These are phyloP conservation scores for Eulithis prunata DNA, from an alignment of 2,888 invertebrate species.

Conservation along the genomic window DNA sequence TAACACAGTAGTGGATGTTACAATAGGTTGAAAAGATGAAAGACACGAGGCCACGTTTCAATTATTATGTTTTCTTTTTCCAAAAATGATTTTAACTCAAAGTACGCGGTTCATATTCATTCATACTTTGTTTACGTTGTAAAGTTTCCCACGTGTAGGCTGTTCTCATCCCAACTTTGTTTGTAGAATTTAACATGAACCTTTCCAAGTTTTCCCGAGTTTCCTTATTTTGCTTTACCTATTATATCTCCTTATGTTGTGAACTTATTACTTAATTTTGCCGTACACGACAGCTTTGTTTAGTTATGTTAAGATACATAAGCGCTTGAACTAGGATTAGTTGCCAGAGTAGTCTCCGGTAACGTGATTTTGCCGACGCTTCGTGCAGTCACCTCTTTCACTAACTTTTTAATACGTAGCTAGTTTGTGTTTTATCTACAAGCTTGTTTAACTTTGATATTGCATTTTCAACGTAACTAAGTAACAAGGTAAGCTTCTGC, in stretches of 20 bases:
- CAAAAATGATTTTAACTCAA: slow-evolving; percentile 25
- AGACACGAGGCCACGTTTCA: slow-evolving; percentile 27
- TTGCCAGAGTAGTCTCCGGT: slow-evolving; percentile 24
- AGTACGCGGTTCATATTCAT: neutral
- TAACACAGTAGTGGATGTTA: slow-evolving; percentile 26
- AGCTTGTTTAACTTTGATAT: slow-evolving; percentile 18
- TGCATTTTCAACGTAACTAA: slow-evolving; percentile 18
- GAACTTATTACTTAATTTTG: slow-evolving; percentile 42
- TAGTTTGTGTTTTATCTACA: slow-evolving; percentile 12
- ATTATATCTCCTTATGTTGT: slow-evolving; percentile 39
- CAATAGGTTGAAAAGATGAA: slow-evolving; percentile 21
- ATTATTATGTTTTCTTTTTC: slow-evolving; percentile 30
- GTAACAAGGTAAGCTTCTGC: slow-evolving; percentile 20
- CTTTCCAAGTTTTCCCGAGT: slow-evolving; percentile 37
- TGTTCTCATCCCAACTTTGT: slow-evolving; percentile 28
- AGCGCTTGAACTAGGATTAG: slow-evolving; percentile 36
- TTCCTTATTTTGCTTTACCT: slow-evolving; percentile 32
- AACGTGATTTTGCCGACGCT: slow-evolving; percentile 32
- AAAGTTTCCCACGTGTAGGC: slow-evolving; percentile 34
- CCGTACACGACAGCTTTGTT: slow-evolving; percentile 35
- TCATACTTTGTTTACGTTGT: slow-evolving; percentile 32
- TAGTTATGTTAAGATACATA: slow-evolving; percentile 33
- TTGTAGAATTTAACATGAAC: slow-evolving; percentile 35
- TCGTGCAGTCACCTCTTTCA: slow-evolving; percentile 15
- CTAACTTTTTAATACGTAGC: slow-evolving; percentile 19